Conservation (phyloP, 37 sponge, comb jelly and placozoan species). For the Cladorhizidae sp. region DNA sequence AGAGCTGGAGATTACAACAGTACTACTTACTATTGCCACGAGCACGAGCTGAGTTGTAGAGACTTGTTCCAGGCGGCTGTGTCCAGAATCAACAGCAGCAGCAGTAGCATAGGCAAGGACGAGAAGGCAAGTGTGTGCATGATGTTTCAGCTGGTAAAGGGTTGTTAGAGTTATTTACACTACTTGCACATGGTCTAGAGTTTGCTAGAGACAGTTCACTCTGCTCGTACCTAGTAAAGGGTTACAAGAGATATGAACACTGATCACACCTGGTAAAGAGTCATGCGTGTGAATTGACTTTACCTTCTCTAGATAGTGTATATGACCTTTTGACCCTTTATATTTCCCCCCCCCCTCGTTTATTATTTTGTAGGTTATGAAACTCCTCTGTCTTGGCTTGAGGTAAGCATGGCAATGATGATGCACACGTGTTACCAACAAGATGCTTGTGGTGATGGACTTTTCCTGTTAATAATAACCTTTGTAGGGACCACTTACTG, state of each 20-base stretch:
- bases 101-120: constrained; percentile 50
- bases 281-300: no score
- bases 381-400: constrained; percentile 23
- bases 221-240: no score
- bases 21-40: not conserved
- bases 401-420: no score
- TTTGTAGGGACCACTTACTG: constrained; percentile 62
- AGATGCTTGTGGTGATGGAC: no score
- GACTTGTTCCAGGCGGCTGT: constrained; percentile 38
- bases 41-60: not conserved
- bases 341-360: not conserved
- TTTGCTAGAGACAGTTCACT: no score
- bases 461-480: not conserved
- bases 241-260: no score
- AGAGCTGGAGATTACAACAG: not conserved
- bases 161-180: no score
- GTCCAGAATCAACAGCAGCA: constrained; percentile 32
- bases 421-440: no score
- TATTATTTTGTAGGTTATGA: constrained; percentile 9
- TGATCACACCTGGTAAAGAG: no score
- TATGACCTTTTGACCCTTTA: not conserved
- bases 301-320: no score
- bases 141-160: no score
- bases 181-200: no score
- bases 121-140: constrained; percentile 51